phyloP scores from a whole-genome alignment of 2,888 invertebrate species.

The Harpalus rubripes region DNA sequence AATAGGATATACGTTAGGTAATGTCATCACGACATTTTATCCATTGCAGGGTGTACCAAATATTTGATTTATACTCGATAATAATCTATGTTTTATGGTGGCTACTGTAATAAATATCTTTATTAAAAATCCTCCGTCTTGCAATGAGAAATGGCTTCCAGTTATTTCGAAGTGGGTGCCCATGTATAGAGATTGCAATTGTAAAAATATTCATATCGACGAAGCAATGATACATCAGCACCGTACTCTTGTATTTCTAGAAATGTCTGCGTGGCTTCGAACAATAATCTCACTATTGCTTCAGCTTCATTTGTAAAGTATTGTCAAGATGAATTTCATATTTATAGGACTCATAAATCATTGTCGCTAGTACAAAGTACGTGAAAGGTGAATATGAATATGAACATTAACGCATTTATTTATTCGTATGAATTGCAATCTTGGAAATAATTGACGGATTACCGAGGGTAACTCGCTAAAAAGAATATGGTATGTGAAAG shows the following conservation, averaged over 20 bases:
- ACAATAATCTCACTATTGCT: slow-evolving; percentile 8
- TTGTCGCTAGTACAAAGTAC: not conserved
- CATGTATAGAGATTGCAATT: slow-evolving; percentile 7
- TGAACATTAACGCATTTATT: not conserved
- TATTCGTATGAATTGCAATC: not conserved
- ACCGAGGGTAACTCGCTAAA: too few species aligned
- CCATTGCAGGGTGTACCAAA: too few species aligned
- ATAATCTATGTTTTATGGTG: not conserved
- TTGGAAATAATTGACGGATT: too few species aligned
- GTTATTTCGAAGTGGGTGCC: slow-evolving; percentile 1
- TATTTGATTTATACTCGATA: not conserved
- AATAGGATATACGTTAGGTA: too few species aligned
- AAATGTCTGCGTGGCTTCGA: not conserved
- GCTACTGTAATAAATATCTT: not conserved
- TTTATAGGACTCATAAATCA: slow-evolving; percentile 24
- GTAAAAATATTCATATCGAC: slow-evolving; percentile 5
- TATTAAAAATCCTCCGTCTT: not conserved
- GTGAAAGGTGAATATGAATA: not conserved
- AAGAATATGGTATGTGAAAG: too few species aligned
- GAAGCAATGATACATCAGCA: not conserved
- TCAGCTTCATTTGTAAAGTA: slow-evolving; percentile 20
- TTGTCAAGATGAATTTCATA: slow-evolving; percentile 26
- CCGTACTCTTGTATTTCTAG: not conserved
- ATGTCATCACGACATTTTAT: too few species aligned
- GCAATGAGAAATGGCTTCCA: not conserved